Base-by-base conservation (phyloP, 2,797 vertebrate species). In the Lagocephalus sceleratus region DNA sequence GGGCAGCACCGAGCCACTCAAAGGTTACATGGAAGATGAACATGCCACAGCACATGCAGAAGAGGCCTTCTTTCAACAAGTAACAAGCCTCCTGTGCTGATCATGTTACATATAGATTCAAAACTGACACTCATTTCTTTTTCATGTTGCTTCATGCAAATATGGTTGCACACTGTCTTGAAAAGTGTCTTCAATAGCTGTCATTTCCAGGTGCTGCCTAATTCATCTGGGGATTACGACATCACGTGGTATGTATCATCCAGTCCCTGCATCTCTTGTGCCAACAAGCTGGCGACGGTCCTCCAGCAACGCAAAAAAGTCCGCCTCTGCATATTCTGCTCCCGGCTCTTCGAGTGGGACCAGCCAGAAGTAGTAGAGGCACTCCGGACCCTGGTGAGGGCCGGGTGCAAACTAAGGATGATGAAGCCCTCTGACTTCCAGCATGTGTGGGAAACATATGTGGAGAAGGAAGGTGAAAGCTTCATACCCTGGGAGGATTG, bases 401-500 rank as follows among this genome's bases (percentile, higher is more conserved):
- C 93, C 0, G 97, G 96, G 64, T 98, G 96, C 82, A 93, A 93
- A 67, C 80, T 98, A 67, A 89, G 92, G 66, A 97, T 99, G 88
- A 99, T 99, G 97, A 97, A 94, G 86, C 94, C 94, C 8, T 64
- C 92, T 63, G 96, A 99, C 90, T 99, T 97, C 87, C 76, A 83
- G 41, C 94, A 92, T 20, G 83, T 95, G 51, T 99, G 97, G 97
- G 91, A 97, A 82, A 94, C 93, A 29, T 99, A 96, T 57, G 96
- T 97, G 60, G 96, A 98, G 73, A 91, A 91, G 44, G 92, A 94
- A 60, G 90, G 85, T 15, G 75, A 95, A 78, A 83, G 67, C 63
- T 98, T 98, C 40, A 72, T 87, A 60, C 94, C 94, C 1, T 99
- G 97, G 97, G 97, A 97, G 72, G 97, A 99, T 83, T 95, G 97